Evolutionary conservation across 2,113 vertebrate species (phyloP).

Genomic region (Anoura caudifer): DNA sequence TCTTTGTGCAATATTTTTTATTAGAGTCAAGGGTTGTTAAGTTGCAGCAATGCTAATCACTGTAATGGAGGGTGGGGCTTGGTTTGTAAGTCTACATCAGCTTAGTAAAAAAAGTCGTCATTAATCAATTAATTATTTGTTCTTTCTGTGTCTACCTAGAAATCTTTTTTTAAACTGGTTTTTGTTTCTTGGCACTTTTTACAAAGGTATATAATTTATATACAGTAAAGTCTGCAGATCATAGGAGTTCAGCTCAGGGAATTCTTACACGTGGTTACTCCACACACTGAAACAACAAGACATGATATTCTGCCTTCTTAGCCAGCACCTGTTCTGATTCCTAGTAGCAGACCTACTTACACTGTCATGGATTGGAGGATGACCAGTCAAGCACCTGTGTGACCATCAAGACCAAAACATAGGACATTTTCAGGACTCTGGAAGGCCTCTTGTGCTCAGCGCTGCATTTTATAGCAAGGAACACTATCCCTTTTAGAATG

Average conservation of each 20-base stretch:
- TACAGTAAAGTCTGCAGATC: background rate
- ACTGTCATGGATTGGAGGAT: conserved; percentile 4
- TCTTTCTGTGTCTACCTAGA: background rate
- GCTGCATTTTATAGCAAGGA: background rate
- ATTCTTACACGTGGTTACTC: background rate
- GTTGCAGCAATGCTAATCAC: background rate
- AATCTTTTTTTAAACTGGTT: background rate
- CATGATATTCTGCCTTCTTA: background rate
- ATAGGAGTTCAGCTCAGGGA: background rate
- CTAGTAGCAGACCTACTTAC: background rate
- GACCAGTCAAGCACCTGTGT: background rate
- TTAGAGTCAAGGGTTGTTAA: background rate
- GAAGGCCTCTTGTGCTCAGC: background rate
- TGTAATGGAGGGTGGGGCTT: background rate
- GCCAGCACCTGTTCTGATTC: conserved; percentile 25
- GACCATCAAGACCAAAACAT: background rate
- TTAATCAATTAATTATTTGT: background rate
- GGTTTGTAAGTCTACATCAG: background rate
- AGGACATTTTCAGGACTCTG: background rate
- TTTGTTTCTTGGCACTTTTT: background rate
- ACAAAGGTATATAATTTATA: background rate
- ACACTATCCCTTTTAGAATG: background rate
- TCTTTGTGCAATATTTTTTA: background rate
- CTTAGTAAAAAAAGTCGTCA: background rate
- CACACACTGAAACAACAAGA: conserved; percentile 17